Evolutionary conservation across 2,888 invertebrate species (phyloP), one percentile per base, ranked within the genome.

Genomic region (Meteorus colon): DNA sequence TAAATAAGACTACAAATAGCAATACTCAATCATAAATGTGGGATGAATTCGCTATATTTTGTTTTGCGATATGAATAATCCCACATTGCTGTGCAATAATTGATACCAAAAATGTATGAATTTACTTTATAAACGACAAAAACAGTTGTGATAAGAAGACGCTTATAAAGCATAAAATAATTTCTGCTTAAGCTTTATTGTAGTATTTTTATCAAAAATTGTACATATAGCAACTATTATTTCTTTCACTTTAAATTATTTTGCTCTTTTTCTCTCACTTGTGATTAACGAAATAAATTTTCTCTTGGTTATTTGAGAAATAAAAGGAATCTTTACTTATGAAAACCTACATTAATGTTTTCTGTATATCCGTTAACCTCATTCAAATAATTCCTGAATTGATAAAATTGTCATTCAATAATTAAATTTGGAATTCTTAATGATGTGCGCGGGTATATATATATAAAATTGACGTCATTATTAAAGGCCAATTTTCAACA

Each of bases 1-100:
- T 95, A 94, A 92, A 80, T 55, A 70, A 73, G 45, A 24, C n/a
- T 73, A 74, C 67, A 60, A 34, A 24, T 60, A 41, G 45, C 14
- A 45, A 65, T 10, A 34, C n/a, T 8, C 16, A 24, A 2, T 41
- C 8, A 19, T 55, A 19, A 55, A 55, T 55, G n/a, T 19, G 8
- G n/a, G n/a, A 41, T 41, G 4, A 8, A 41, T 41, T 41, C 12
- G 12, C 8, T 41, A 41, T 41, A 41, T 41, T 8, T 41, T 41
- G 41, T 12, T 41, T 12, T 41, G 41, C 12, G 41, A 41, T 12
- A 8, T 41, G 12, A 41, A 41, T 41, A 41, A 12, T 8, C 8
- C 12, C 41, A 41, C 8, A 41, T 41, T 41, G 8, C 8, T 41
- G 41, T 41, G 41, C 41, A 41, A 41, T 41, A 41, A 41, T 12